phyloP scores from a whole-genome alignment of 2,113 vertebrate species.

The Hucho hucho region DNA sequence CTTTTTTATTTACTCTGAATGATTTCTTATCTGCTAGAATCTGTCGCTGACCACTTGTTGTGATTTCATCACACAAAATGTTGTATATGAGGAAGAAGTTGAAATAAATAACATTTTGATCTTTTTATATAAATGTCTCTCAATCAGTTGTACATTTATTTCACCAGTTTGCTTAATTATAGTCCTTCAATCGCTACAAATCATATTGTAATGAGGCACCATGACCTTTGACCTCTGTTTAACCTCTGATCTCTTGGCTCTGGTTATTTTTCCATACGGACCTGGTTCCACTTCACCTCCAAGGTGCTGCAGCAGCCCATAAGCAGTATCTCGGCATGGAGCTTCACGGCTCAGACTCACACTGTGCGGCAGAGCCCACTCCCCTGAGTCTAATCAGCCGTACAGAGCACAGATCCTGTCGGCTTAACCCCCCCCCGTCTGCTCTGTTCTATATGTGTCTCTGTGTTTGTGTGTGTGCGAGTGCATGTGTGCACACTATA shows the following conservation, averaged over 20 bases:
- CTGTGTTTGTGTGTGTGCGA: not conserved
- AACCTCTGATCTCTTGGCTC: too few species aligned
- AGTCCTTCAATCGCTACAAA: too few species aligned
- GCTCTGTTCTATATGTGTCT: not conserved
- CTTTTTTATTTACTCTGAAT: slow-evolving; percentile 39
- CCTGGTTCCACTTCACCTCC: too few species aligned
- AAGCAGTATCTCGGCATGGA: not conserved
- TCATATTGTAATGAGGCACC: too few species aligned
- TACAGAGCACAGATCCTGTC: not conserved
- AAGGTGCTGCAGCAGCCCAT: not conserved
- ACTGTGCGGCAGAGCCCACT: not conserved
- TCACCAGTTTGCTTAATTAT: not conserved
- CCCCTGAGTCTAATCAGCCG: slow-evolving; percentile 1
- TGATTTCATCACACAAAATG: slow-evolving; percentile 79
- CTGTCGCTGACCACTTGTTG: slow-evolving; percentile 70
- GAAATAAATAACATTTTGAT: slow-evolving; percentile 86
- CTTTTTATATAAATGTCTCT: slow-evolving; percentile 72
- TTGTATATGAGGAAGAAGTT: slow-evolving; percentile 78
- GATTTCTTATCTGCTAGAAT: slow-evolving; percentile 78
- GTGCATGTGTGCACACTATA: not conserved
- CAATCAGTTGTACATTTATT: not conserved
- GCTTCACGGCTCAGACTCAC: slow-evolving; percentile 18
- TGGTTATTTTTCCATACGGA: too few species aligned
- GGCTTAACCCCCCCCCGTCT: not conserved
- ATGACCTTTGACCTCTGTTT: not conserved